Conservation (phyloP, 2,113 vertebrate species). For the Stegastes partitus region DNA sequence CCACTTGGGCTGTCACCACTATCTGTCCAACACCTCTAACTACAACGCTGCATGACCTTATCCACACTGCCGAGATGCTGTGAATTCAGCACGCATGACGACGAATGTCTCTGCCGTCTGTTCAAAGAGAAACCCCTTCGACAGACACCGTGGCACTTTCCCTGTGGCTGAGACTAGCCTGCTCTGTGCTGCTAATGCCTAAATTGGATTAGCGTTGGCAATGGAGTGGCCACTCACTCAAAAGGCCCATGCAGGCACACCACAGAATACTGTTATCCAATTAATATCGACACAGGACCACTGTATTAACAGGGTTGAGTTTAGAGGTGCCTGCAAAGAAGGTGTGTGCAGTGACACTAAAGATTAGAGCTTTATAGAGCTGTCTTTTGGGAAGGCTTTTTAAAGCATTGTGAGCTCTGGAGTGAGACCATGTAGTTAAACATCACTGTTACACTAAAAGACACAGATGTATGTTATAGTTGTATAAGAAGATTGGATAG, state of each 20-base stretch:
- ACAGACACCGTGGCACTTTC: constrained; percentile 47
- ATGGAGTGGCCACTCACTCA: constrained; percentile 59
- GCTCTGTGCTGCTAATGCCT: constrained; percentile 69
- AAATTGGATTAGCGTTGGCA: constrained; percentile 80
- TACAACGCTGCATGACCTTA: constrained; percentile 53
- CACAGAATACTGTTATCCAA: constrained; percentile 56
- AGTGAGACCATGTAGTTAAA: background rate
- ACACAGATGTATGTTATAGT: background rate
- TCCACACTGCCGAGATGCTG: constrained; percentile 38
- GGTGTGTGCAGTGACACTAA: background rate
- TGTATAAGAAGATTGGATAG: background rate
- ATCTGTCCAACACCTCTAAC: constrained; percentile 61
- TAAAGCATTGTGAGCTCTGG: constrained; percentile 18
- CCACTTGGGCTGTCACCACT: constrained; percentile 58
- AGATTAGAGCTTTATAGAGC: constrained; percentile 7
- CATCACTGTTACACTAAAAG: background rate
- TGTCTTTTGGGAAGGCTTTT: constrained; percentile 4
- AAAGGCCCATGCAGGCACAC: constrained; percentile 44
- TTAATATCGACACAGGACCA: constrained; percentile 52
- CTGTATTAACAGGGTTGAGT: constrained; percentile 40
- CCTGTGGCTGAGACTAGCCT: constrained; percentile 51
- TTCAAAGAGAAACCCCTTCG: constrained; percentile 34
- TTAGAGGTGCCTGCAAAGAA: constrained; percentile 18
- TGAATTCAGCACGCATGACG: constrained; percentile 24
- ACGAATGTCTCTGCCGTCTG: constrained; percentile 15